phyloP scores from a whole-genome alignment of 2,113 vertebrate species.

The Rhinolophus sinicus region DNA sequence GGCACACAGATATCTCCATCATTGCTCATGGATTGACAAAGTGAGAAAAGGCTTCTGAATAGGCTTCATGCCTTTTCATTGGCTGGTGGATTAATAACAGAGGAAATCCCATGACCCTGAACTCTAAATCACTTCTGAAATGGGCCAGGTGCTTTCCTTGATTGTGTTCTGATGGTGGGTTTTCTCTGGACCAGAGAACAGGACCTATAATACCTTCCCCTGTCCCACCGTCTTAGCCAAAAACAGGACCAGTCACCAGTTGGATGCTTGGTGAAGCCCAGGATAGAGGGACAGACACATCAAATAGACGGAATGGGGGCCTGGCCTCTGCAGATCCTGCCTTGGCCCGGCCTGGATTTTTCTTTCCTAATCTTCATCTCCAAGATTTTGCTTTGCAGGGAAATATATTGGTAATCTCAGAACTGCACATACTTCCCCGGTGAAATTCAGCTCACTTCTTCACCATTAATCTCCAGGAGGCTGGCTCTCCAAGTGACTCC shows the following conservation, averaged over 20 bases:
- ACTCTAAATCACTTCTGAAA: background rate
- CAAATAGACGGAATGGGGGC: background rate
- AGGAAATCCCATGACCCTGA: background rate
- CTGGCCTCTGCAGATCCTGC: background rate
- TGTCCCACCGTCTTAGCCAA: background rate
- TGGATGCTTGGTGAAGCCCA: background rate
- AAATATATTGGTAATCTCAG: constrained; percentile 15
- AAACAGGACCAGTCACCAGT: background rate
- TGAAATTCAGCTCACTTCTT: constrained; percentile 13
- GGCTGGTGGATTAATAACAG: background rate
- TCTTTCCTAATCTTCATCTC: background rate
- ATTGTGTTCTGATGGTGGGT: background rate
- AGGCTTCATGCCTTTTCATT: background rate
- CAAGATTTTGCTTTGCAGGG: constrained; percentile 1
- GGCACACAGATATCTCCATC: background rate
- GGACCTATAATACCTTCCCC: background rate
- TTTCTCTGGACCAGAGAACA: background rate
- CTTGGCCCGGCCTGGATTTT: background rate
- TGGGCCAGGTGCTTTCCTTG: background rate
- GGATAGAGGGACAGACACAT: background rate
- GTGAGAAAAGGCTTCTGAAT: background rate
- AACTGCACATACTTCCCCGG: background rate
- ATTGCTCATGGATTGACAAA: background rate
- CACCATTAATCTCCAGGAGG: constrained; percentile 61
- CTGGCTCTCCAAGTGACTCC: constrained; percentile 61